Evolutionary conservation across 2,797 vertebrate genomes (phyloP), one percentile per base, ranked within the genome.

Genomic region (Cryptoblepharus egeriae): DNA sequence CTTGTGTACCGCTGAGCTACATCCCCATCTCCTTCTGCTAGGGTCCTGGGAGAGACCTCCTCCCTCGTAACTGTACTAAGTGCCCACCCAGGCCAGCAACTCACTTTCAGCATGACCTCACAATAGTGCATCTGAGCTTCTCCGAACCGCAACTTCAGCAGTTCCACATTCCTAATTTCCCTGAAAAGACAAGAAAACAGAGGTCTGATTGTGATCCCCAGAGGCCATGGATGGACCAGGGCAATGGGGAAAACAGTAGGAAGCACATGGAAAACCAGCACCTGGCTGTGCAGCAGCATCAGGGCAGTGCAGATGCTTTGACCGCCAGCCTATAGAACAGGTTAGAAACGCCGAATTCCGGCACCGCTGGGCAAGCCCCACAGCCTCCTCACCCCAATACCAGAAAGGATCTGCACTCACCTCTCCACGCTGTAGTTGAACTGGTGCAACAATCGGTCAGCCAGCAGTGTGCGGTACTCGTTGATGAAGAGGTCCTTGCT

Each of bases 101-200:
- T 81, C 81, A 99, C 98, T 97, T 99, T 99, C 75, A 99, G 93
- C 98, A 99, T 99, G 92, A 99, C 98, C 92, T 99, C 99, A 8
- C 98, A 99, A 89, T 97, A 98, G 88, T 99, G 98, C 98, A 99
- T 99, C 88, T 99, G 97, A 9, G 98, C 98, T 93, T 99, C 98
- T 0, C 99, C 99, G 28, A 99, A 99, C 3, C 99, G 93, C 82
- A 99, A 96, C 94, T 99, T 99, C 93, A 99, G 94, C 93, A 99
- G 95, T 93, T 99, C 99, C 93, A 99, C 98, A 0, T 99, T 99
- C 58, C 98, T 97, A 32, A 99, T 99, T 88, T 99, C 98, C 93
- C 98, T 99, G 92, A 2, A 79, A 74, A 30, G 63, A 64, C 77
- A 10, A 85, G 82, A 87, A 58, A 79, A 72, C 37, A 63, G 32